These are phyloP conservation scores for Machimus atricapillus DNA, from an alignment of 2,888 invertebrate species.

Conservation along the genomic window DNA sequence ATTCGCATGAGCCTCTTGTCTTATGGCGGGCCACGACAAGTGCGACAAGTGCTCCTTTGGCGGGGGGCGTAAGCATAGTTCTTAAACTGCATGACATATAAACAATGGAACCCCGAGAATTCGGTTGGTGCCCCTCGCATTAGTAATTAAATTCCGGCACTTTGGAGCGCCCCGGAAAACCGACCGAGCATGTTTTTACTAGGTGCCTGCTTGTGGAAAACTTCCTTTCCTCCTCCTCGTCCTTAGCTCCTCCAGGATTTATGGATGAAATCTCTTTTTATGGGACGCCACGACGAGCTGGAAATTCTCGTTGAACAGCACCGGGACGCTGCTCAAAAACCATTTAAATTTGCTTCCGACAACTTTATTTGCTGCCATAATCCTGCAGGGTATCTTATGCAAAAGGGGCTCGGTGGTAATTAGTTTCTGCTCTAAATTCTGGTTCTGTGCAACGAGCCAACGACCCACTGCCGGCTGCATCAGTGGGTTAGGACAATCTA, in stretches of 20 bases:
- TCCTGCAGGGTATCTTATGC: background rate
- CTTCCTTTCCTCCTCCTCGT: background rate
- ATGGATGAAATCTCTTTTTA: constrained; percentile 36
- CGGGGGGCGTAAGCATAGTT: background rate
- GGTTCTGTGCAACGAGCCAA: background rate
- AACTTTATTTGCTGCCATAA: constrained; percentile 19
- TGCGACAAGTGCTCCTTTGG: background rate
- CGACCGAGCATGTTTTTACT: constrained; percentile 2
- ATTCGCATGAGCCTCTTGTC: background rate
- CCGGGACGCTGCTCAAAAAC: background rate
- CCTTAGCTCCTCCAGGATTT: background rate
- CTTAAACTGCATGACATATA: background rate
- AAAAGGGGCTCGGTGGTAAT: background rate
- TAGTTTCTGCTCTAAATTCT: background rate
- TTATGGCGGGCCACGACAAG: background rate
- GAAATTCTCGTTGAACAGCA: constrained; percentile 3
- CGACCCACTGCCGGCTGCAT: background rate
- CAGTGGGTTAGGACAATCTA: background rate
- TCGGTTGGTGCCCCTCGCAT: background rate
- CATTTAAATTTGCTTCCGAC: constrained; percentile 23
- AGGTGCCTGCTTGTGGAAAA: background rate
- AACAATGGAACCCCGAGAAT: background rate
- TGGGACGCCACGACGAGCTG: constrained; percentile 1
- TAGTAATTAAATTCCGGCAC: constrained; percentile 11
- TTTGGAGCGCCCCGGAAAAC: background rate